phyloP scores from a whole-genome alignment of 1,140 invertebrate species.

The Drosophila jambulina region DNA sequence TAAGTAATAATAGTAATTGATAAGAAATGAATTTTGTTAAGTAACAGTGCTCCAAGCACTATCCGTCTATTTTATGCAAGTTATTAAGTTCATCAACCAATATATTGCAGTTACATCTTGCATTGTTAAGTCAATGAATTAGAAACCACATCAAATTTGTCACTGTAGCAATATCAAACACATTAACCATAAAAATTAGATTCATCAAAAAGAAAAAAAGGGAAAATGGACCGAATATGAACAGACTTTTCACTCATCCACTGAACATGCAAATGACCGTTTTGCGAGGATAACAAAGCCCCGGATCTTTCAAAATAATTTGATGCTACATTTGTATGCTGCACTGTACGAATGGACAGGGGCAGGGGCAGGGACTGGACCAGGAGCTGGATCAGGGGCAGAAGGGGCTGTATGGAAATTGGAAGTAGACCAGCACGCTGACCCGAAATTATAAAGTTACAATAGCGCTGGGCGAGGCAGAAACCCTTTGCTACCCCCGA shows the following conservation, averaged over 20 bases:
- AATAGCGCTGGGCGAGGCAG: slow-evolving; percentile 51
- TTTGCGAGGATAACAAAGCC: slow-evolving; percentile 21
- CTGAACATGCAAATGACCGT: slow-evolving; percentile 52
- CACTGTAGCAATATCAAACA: slow-evolving; percentile 31
- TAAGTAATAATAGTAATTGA: neutral
- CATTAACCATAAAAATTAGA: slow-evolving; percentile 46
- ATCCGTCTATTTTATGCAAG: too few relatives aligned
- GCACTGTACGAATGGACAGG: slow-evolving; percentile 26
- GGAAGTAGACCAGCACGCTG: slow-evolving; percentile 56
- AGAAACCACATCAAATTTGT: neutral
- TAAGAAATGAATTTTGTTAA: neutral
- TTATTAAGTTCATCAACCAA: too few relatives aligned
- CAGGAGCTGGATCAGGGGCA: slow-evolving; percentile 6
- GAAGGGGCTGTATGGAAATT: slow-evolving; percentile 17
- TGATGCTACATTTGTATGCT: slow-evolving; percentile 67
- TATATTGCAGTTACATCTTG: neutral
- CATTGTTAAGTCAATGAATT: neutral
- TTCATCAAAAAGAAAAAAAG: slow-evolving; percentile 16
- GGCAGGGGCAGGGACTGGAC: neutral
- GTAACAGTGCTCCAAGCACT: too few relatives aligned
- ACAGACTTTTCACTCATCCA: slow-evolving; percentile 50
- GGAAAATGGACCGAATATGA: slow-evolving; percentile 30
- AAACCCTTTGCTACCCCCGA: slow-evolving; percentile 70
- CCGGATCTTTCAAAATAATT: slow-evolving; percentile 60
- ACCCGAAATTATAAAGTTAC: slow-evolving; percentile 82